Percentiles rank a stretch among this genome's conserved stretches.
phyloP scores from a whole-genome alignment of 2,113 vertebrate species.

The Harpagus bidentatus region DNA sequence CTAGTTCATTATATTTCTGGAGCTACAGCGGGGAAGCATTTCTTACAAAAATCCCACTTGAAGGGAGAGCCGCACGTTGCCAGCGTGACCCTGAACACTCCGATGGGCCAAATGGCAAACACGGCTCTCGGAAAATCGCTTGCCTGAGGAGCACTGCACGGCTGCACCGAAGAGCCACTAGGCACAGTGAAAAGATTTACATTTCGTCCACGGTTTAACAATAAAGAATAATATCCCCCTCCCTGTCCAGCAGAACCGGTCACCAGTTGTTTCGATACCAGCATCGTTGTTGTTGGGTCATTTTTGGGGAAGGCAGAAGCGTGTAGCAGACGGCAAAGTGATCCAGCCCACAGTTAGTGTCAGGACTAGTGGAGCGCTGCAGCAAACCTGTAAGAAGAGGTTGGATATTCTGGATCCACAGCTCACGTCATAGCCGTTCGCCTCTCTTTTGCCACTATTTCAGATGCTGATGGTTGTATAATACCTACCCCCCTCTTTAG shows the following conservation, averaged over 20 bases:
- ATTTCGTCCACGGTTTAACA: neutral
- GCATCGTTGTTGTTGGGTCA: neutral
- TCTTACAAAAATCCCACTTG: neutral
- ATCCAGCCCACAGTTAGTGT: neutral
- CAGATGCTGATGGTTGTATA: neutral
- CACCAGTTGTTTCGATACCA: slow-evolving; percentile 2
- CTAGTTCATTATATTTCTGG: neutral
- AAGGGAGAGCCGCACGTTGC: neutral
- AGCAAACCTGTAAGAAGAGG: neutral
- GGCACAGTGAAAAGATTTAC: neutral
- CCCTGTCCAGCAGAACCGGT: neutral
- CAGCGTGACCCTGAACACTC: neutral
- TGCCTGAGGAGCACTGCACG: neutral
- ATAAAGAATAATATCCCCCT: neutral
- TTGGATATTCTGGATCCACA: neutral
- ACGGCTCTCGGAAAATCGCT: accelerated
- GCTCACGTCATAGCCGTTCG: neutral
- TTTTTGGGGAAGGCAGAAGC: slow-evolving; percentile 4
- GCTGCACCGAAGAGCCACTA: neutral
- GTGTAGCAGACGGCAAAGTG: neutral
- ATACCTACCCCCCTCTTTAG: neutral
- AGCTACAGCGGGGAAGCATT: neutral
- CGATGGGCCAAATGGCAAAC: neutral
- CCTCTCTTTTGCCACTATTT: neutral
- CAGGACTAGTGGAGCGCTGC: neutral